phyloP scores from a whole-genome alignment of 2,113 vertebrate genomes.

The Edolisoma coerulescens region DNA sequence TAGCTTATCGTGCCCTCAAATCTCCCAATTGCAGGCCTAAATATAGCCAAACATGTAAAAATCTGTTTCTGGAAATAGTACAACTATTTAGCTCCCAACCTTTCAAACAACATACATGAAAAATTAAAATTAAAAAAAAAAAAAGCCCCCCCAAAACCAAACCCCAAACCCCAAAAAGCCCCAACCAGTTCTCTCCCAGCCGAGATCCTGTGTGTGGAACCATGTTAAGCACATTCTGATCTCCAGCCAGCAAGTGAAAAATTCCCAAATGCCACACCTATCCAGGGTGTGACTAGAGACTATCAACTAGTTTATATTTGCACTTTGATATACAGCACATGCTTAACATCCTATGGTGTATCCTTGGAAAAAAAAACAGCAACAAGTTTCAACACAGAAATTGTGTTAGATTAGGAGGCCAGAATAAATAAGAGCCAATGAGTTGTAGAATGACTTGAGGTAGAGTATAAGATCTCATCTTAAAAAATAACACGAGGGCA shows the following conservation, averaged over 20 bases:
- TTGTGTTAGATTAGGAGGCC: slow-evolving; percentile 47
- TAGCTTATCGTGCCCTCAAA: not conserved
- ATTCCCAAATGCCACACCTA: slow-evolving; percentile 64
- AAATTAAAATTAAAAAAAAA: not conserved
- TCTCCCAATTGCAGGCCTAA: slow-evolving; percentile 13
- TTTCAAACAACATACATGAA: not conserved
- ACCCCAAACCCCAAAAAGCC: not conserved
- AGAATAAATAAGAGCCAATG: slow-evolving; percentile 54
- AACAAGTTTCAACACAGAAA: slow-evolving; percentile 67
- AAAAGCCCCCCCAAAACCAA: not conserved
- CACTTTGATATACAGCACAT: slow-evolving; percentile 59
- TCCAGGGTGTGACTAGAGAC: slow-evolving; percentile 57
- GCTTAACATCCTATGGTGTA: slow-evolving; percentile 58
- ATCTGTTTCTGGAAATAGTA: slow-evolving; percentile 34
- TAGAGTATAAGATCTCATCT: slow-evolving; percentile 39
- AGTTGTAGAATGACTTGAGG: slow-evolving; percentile 40
- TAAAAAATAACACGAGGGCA: slow-evolving; percentile 43
- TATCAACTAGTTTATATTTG: slow-evolving; percentile 62
- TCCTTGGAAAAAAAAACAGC: slow-evolving; percentile 59
- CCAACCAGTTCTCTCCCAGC: not conserved
- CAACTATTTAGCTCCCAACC: slow-evolving; percentile 32
- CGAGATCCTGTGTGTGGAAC: not conserved
- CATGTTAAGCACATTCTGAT: slow-evolving; percentile 45
- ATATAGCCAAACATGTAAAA: slow-evolving; percentile 57
- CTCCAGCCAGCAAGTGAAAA: slow-evolving; percentile 53